Conservation (phyloP, 2,113 vertebrate species). For the Psammodynastes pulverulentus region DNA sequence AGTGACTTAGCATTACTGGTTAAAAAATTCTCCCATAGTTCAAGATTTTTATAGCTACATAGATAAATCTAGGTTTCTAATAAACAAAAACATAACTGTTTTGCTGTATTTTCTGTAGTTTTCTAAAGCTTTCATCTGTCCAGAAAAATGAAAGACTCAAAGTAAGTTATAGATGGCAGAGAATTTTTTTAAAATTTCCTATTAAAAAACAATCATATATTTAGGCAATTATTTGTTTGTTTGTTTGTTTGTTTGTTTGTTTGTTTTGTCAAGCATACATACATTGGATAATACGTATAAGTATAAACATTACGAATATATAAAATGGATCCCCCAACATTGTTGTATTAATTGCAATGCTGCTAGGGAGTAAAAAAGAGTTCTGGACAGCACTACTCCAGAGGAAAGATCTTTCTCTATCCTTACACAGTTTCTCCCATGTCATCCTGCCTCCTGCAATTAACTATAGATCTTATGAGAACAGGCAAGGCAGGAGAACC, state of each 20-base stretch:
- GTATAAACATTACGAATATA: no score
- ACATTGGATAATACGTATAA: no score
- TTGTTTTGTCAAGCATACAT: no score
- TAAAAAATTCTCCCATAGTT: constrained; percentile 30
- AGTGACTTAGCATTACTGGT: background rate
- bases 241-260: no score
- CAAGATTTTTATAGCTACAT: constrained; percentile 44
- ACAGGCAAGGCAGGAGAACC: background rate
- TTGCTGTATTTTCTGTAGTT: constrained; percentile 42
- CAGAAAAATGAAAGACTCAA: constrained; percentile 53
- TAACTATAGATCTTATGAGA: background rate
- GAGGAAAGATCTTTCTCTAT: background rate
- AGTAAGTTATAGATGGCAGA: constrained; percentile 50
- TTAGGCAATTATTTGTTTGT: no score
- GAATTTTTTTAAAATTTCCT: no score
- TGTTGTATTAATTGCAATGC: background rate
- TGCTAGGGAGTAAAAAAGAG: background rate
- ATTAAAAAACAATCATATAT: no score
- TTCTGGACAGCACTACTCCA: background rate
- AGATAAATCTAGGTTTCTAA: constrained; percentile 48
- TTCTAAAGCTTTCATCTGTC: constrained; percentile 58
- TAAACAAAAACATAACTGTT: constrained; percentile 51
- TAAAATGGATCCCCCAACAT: background rate
- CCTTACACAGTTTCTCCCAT: background rate
- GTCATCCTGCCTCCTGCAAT: background rate